Base-by-base conservation (phyloP, 2,888 invertebrate genomes). In the Sarcophaga carnaria region DNA sequence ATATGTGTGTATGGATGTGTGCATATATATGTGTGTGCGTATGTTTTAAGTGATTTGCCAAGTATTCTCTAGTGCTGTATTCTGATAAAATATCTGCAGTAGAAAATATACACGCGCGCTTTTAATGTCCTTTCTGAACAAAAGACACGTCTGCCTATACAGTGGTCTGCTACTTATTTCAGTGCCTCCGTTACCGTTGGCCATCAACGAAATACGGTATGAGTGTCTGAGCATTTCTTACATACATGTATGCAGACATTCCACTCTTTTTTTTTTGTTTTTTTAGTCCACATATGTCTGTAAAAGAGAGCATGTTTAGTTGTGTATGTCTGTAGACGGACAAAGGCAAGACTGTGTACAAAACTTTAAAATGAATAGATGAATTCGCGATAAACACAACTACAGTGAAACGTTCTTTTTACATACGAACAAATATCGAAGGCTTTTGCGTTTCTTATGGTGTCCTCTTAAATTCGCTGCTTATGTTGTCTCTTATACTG, bases 111-210 rank as follows among this genome's bases (percentile, higher is more conserved):
- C 77, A 86, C 80, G 87, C 80, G 72, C 83, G 80, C 80, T 80
- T 78, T 80, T 84, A 88, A 87, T 86, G 83, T 88, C 84, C 88
- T 88, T 86, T 66, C 84, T 78, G 71, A 89, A 89, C 88, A 89
- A 88, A 88, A 85, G 86, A 81, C 86, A 86, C 82, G 83, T 85
- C 77, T 83, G 54, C 66, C 54, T 72, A 72, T 72, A 80, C 59
- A 66, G 60, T 37, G 72, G 80, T 72, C 72, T 72, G 45, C 72
- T 59, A 66, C 72, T 80, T 80, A 63, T 70, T 72, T 17, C 64
- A 49, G 45, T 72, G 72, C 64, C 59, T 54, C 59, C 22, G n/a
- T 37, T 77, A 59, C 54, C 25, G 59, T 66, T 83, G 8, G 59
- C 69, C 76, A 66, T 86, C 80, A 77, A 59, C 59, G 72, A 54